Evolutionary conservation across 2,888 invertebrate species (phyloP), one percentile per base, ranked within the genome.

Genomic region (Lordiphosa fenestrarum): DNA sequence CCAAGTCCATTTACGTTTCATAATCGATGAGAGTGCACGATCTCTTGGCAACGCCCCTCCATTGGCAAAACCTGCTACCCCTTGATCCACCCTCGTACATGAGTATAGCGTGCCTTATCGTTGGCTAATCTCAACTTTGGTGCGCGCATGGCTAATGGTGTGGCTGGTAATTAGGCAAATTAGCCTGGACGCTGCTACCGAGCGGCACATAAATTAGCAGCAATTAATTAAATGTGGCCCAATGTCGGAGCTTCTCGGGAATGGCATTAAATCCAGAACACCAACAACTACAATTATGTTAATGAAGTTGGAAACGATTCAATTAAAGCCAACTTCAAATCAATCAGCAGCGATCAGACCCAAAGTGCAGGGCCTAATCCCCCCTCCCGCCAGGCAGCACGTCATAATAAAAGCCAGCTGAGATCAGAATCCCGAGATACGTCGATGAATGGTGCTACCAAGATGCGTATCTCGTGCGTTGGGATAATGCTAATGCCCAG

Each of bases 221-320:
- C 68, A 70, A 81, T 74, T 80, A 83, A 83, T 85, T 74, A 81
- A 71, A 65, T 53, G 62, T 50, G 30, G 5, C 10, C 23, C 6
- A 10, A n/a, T 21, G 13, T 15, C 23, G 36, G 21, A 12, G 36
- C 7, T 33, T 37, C 38, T 38, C 41, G 15, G 15, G 23, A 54
- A 55, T 53, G 56, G 53, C 53, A 66, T 13, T 37, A 64, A 53
- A 55, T 56, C 21, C 44, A 56, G 62, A 61, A 33, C 46, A 36
- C 21, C 23, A 13, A 12, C 6, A 13, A 40, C 40, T 12, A 9
- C 21, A 49, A 86, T 86, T 85, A 83, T 84, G 81, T 76, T 84
- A 86, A 85, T 85, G 75, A 73, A 78, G 74, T 60, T 55, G 25
- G 38, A 30, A 15, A 78, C 86, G 71, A 73, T 86, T 85, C 86